Base-by-base conservation (phyloP, 2,888 invertebrate genomes). In the Rhopalosiphum nymphaeae region DNA sequence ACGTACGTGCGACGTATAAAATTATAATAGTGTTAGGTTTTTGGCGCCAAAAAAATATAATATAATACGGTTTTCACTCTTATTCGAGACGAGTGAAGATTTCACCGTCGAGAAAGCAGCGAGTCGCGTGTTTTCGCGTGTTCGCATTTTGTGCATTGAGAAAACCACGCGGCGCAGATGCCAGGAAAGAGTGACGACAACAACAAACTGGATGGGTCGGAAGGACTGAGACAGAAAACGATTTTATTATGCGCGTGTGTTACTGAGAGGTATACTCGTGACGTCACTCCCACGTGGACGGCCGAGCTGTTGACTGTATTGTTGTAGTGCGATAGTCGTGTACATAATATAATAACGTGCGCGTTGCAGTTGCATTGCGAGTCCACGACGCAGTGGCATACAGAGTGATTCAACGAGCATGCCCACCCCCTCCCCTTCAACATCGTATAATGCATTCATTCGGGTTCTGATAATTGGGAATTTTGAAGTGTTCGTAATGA, bases 271-370 rank as follows among this genome's bases (percentile, higher is more conserved):
- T 67, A 10, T 44, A 44, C 36, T 9, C 11, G 90, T 90, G 90
- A 90, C 90, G 90, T 78, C 90, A 90, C 36, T 90, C 90, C 90
- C 90, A 90, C 90, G 67, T 90, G 90, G 90, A 90, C 67, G 46
- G 4, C 36, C 36, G n/a, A 78, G 36, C 36, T 36, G 36, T 25
- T 36, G 25, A 44, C 36, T 42, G 78, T 25, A 78, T 78, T 25
- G 36, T 78, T 25, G 67, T 78, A 29, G 10, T 61, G 11, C 36
- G 36, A 1, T 78, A 67, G 21, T 46, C n/a, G 36, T 46, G 16
- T 25, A 67, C 46, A 46, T 46, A 44, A 44, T 44, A 44, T 0
- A 5, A 36, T 89, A 42, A 46, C 1, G 86, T n/a, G 44, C 46
- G 46, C 46, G 46, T 46, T 78, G 36, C 78, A 78, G 78, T 78